Conservation (phyloP, 2,113 vertebrate genomes). For the Gymnarchus niloticus region DNA sequence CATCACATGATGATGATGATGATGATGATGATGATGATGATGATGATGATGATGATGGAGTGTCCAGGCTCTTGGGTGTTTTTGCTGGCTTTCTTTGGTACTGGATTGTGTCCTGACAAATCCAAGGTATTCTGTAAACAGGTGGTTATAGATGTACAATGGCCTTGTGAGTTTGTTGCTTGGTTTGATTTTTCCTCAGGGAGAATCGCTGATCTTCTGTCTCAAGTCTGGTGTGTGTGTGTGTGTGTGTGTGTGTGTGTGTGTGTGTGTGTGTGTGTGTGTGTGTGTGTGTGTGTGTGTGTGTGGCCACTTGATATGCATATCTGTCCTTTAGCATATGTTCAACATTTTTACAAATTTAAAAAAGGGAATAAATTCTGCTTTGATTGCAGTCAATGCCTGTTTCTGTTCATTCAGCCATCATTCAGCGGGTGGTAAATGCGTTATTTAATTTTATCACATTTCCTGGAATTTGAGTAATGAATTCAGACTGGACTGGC, state of each 20-base stretch:
- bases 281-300: no score
- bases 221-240: no score
- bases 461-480: neutral
- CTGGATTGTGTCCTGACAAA: neutral
- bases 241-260: no score
- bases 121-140: neutral
- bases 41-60: no score
- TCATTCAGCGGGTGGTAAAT: no score
- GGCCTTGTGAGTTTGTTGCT: no score
- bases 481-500: no score
- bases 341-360: neutral
- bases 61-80: neutral
- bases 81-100: neutral
- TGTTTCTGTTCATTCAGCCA: neutral
- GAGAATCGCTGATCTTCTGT: neutral
- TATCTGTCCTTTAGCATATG: neutral
- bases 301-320: neutral
- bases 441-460: no score
- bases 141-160: neutral
- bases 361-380: neutral
- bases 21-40: neutral
- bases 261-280: no score
- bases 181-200: neutral
- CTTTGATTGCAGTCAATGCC: neutral
- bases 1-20: neutral